Conservation (phyloP, 2,113 vertebrate species). For the Helogale parvula region DNA sequence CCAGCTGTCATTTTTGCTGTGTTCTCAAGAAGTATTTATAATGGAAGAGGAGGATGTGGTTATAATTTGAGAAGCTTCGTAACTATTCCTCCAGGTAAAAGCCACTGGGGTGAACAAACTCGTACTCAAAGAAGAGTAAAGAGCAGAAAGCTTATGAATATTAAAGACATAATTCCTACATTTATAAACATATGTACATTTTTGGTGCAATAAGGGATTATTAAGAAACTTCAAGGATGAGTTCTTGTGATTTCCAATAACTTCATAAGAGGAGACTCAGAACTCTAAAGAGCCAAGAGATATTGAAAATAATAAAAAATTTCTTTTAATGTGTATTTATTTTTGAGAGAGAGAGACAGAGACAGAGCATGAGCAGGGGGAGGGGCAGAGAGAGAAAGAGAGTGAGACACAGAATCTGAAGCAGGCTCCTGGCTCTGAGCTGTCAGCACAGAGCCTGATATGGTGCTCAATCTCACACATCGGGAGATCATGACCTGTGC, state of each 20-base stretch:
- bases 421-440: too few relatives aligned
- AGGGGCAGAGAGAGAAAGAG: too few relatives aligned
- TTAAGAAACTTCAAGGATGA: neutral
- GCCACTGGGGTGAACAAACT: neutral
- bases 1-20: neutral
- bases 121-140: neutral
- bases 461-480: too few relatives aligned
- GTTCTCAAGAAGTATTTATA: neutral
- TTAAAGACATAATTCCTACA: neutral
- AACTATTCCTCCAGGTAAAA: neutral
- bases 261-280: neutral
- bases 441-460: too few relatives aligned
- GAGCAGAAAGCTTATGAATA: neutral
- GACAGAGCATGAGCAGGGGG: too few relatives aligned
- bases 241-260: neutral
- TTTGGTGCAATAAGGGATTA: neutral
- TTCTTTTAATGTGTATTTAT: too few relatives aligned
- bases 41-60: neutral
- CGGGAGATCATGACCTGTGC: too few relatives aligned
- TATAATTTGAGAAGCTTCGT: neutral
- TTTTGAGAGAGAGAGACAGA: too few relatives aligned
- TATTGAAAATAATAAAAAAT: too few relatives aligned
- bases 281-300: neutral
- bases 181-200: slow-evolving; percentile 5
- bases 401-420: too few relatives aligned